Conservation (phyloP, 2,113 vertebrate species). For the Mesoclemmys tuberculata region DNA sequence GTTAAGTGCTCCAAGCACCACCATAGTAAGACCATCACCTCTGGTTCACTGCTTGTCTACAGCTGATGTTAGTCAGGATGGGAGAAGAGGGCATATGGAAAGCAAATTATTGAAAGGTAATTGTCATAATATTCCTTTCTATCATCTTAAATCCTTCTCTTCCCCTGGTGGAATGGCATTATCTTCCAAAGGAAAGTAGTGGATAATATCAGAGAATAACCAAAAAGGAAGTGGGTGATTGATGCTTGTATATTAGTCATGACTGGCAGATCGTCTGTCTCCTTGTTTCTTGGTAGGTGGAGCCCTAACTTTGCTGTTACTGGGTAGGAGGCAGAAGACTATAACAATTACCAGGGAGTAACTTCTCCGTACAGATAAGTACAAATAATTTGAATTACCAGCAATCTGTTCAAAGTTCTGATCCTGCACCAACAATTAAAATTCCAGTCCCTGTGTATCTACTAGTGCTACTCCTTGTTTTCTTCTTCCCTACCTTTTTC, state of each 20-base stretch:
- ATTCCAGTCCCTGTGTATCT: background rate
- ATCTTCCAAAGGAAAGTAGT: background rate
- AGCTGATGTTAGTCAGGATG: background rate
- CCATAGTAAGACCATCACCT: background rate
- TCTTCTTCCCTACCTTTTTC: background rate
- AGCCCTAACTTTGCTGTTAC: slow-evolving; percentile 43
- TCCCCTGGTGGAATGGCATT: background rate
- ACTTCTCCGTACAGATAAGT: background rate
- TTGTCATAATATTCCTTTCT: background rate
- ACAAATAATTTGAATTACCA: background rate
- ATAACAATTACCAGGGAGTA: slow-evolving; percentile 15
- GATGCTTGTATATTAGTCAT: rapidly evolving
- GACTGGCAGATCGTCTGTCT: background rate
- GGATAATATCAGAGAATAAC: background rate
- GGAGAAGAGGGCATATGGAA: background rate
- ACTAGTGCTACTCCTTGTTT: background rate
- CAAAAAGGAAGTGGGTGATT: background rate
- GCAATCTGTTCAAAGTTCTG: background rate
- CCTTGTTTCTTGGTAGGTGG: slow-evolving; percentile 53
- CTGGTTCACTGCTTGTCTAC: background rate
- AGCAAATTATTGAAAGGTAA: background rate
- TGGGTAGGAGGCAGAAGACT: slow-evolving; percentile 22
- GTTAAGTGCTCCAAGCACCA: background rate
- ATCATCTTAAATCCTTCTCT: background rate
- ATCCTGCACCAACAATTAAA: background rate